A percentile compares a stretch with the other conserved stretches of the same genome.
These are phyloP conservation scores for Cochlearius cochlearius DNA, from an alignment of 2,113 vertebrate species.

Conservation along the genomic window DNA sequence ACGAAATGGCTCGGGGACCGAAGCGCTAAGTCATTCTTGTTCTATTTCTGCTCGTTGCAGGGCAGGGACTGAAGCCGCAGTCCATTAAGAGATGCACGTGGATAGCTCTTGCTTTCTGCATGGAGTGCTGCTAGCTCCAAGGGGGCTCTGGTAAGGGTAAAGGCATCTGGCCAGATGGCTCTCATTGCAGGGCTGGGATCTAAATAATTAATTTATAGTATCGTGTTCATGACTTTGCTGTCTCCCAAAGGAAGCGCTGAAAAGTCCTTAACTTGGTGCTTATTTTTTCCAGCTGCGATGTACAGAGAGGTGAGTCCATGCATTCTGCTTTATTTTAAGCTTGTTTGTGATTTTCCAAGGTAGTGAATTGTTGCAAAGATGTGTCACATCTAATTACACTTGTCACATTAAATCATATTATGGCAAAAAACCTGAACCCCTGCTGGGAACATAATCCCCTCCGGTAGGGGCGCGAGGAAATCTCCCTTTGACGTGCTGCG, in stretches of 20 bases:
- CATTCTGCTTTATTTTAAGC: not conserved
- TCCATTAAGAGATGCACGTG: accelerated
- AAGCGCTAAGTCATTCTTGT: accelerated
- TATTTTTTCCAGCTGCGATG: not conserved
- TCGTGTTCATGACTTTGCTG: not conserved
- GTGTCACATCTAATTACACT: conserved; percentile 19
- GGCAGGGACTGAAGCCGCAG: not conserved
- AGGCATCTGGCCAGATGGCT: not conserved
- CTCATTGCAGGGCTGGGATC: not conserved
- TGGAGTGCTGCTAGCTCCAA: not conserved
- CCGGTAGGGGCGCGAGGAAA: accelerated
- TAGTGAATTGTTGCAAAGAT: not conserved
- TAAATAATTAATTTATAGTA: not conserved
- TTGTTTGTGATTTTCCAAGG: not conserved
- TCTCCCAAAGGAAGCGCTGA: not conserved
- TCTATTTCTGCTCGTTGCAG: not conserved
- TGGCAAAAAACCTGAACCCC: not conserved
- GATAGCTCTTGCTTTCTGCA: not conserved
- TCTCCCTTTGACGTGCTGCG: not conserved
- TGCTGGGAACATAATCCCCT: not conserved
- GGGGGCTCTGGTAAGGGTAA: not conserved
- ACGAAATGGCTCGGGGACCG: accelerated
- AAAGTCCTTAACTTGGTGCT: not conserved
- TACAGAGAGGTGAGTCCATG: accelerated
- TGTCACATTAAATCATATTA: conserved; percentile 5